Evolutionary conservation across 1,140 invertebrate species (phyloP).

Genomic region (Ridgeia piscesae): DNA sequence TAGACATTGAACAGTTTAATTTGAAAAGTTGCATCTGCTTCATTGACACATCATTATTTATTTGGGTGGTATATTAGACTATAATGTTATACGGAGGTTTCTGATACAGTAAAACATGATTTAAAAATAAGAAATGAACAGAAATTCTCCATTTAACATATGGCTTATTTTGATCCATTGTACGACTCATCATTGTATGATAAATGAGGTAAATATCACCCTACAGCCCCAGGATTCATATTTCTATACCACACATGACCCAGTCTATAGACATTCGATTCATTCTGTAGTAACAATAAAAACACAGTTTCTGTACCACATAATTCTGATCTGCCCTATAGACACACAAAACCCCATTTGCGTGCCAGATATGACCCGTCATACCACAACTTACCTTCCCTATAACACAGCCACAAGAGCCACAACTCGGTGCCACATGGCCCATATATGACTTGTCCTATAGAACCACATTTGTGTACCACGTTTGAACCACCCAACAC

Average conservation of each 20-base stretch:
- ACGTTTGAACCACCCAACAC: background rate
- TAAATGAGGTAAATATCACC: background rate
- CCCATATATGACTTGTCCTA: conserved; percentile 31
- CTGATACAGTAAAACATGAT: too few species aligned
- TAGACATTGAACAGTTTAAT: too few species aligned
- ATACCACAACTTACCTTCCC: too few species aligned
- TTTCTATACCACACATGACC: background rate
- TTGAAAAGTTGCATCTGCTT: too few species aligned
- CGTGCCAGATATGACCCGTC: too few species aligned
- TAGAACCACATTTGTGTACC: background rate
- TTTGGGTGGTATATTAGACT: too few species aligned
- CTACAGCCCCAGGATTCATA: background rate
- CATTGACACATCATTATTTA: too few species aligned
- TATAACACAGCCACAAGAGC: conserved; percentile 22
- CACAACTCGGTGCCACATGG: conserved; percentile 33
- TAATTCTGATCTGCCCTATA: background rate
- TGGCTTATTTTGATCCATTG: too few species aligned
- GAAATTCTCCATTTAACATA: too few species aligned
- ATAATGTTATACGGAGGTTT: too few species aligned
- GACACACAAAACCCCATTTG: background rate
- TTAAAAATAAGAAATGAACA: too few species aligned
- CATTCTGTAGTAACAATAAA: background rate
- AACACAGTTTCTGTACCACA: background rate
- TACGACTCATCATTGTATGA: background rate
- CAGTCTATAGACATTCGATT: conserved; percentile 16